phyloP scores from a whole-genome alignment of 2,888 invertebrate species.

The Parnassius orleans region DNA sequence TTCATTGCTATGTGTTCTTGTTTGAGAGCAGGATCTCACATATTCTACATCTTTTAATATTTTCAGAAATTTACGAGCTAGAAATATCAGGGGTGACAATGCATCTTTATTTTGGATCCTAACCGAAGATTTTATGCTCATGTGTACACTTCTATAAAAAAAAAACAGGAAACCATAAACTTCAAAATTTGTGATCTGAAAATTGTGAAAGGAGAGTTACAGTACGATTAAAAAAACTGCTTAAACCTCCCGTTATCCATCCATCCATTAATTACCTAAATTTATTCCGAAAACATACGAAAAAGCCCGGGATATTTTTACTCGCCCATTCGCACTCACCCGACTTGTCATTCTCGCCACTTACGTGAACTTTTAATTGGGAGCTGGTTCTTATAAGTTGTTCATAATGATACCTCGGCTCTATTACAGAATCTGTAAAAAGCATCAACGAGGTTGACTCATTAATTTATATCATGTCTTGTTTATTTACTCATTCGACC shows the following conservation, averaged over 20 bases:
- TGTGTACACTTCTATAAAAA: too few species aligned
- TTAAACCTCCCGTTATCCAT: slow-evolving; percentile 9
- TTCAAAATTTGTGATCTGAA: neutral
- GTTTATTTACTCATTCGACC: slow-evolving; percentile 8
- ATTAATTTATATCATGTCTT: slow-evolving; percentile 8
- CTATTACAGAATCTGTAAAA: slow-evolving; percentile 18
- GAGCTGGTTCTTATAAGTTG: slow-evolving; percentile 12
- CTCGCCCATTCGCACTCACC: neutral
- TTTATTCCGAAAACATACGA: slow-evolving; percentile 15
- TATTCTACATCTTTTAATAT: too few species aligned
- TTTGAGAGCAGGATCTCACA: too few species aligned
- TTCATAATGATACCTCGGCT: slow-evolving; percentile 15
- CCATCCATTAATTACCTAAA: slow-evolving; percentile 8
- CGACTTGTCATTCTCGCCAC: slow-evolving; percentile 4
- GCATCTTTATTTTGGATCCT: too few species aligned
- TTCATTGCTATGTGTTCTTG: too few species aligned
- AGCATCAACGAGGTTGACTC: slow-evolving; percentile 6
- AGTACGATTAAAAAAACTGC: neutral
- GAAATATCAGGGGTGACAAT: too few species aligned
- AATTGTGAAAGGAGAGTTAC: neutral
- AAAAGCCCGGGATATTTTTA: slow-evolving; percentile 1
- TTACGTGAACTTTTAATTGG: slow-evolving; percentile 18
- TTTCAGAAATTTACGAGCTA: too few species aligned
- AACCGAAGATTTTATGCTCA: too few species aligned
- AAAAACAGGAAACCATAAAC: too few species aligned